Conservation (phyloP, 23 tunicate species). For the Styela clava region DNA sequence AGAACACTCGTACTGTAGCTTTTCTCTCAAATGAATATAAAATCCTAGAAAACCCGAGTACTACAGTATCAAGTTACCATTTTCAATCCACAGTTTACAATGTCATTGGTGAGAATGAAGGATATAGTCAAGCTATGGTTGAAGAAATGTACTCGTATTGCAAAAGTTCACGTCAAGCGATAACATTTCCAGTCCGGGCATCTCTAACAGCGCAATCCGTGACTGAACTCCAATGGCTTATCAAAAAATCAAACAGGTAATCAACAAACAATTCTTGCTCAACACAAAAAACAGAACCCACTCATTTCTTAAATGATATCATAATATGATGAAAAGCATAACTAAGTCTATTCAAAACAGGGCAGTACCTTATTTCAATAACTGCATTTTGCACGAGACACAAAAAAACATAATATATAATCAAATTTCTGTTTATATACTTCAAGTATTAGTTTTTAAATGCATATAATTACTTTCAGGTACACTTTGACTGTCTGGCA, state of each 20-base stretch:
- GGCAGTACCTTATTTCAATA: too few species aligned
- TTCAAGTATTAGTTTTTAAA: too few species aligned
- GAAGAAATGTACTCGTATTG: slow-evolving; percentile 75
- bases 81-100: slow-evolving; percentile 73
- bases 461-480: too few species aligned
- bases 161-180: slow-evolving; percentile 47
- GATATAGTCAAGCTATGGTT: slow-evolving; percentile 74
- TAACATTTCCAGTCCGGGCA: slow-evolving; percentile 91
- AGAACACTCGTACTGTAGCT: too few species aligned
- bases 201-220: slow-evolving; percentile 65
- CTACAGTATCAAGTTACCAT: too few species aligned
- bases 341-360: too few species aligned
- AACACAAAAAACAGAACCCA: background rate
- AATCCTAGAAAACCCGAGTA: too few species aligned
- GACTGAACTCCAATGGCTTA: slow-evolving; percentile 63
- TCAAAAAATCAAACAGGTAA: slow-evolving; percentile 80
- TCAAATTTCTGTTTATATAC: too few species aligned
- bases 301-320: background rate
- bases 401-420: too few species aligned
- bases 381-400: too few species aligned
- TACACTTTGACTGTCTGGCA: slow-evolving; percentile 89
- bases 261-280: background rate
- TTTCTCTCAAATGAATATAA: too few species aligned
- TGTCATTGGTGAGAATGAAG: slow-evolving; percentile 49
- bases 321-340: too few species aligned